Base-by-base conservation (phyloP, 2,797 vertebrate genomes). In the Muscicapa comitata region DNA sequence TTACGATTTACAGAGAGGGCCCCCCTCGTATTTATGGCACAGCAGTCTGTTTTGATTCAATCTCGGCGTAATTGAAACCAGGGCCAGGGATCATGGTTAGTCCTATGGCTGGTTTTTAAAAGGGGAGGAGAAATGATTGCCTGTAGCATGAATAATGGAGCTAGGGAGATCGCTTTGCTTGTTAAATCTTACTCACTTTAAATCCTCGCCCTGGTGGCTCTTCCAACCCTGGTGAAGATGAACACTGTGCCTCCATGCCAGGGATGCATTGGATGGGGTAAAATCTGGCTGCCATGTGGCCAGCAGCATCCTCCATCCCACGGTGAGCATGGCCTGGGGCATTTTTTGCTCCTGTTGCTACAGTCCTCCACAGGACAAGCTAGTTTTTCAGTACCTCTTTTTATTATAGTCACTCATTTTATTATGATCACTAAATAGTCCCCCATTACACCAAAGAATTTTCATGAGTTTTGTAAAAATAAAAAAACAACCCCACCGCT, bases 61-160 rank as follows among this genome's bases (percentile, higher is more conserved):
- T 87, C 91, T 71, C 12, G 1, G 37, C 2, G 0, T 95, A 96
- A 96, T 92, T 96, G 94, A 96, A 97, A 96, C 77, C 90, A 94
- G 86, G 88, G 67, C 59, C 74, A 19, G 38, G 48, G 83, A 85
- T 93, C 80, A 24, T 6, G 2, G 47, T 45, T 78, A 63, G 55
- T 80, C 48, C 57, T 81, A 1, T 2, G 3, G 57, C 53, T 13
- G 10, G 59, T 76, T 93, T 91, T 82, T 63, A 42, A 73, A 91
- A 1, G 1, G 29, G 51, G 40, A 91, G 86, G 62, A 80, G 76
- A 80, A 91, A 62, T 72, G 26, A 80, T 43, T 9, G 1, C 55
- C 71, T 42, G 10, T 48, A 33, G 50, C 6, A 4, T 73, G 66
- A 66, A 83, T 86, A 86, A 81, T 2, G 31, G 67, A 61, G 48